Conservation (phyloP, 2,888 invertebrate species). For the Habroteleia sp. region DNA sequence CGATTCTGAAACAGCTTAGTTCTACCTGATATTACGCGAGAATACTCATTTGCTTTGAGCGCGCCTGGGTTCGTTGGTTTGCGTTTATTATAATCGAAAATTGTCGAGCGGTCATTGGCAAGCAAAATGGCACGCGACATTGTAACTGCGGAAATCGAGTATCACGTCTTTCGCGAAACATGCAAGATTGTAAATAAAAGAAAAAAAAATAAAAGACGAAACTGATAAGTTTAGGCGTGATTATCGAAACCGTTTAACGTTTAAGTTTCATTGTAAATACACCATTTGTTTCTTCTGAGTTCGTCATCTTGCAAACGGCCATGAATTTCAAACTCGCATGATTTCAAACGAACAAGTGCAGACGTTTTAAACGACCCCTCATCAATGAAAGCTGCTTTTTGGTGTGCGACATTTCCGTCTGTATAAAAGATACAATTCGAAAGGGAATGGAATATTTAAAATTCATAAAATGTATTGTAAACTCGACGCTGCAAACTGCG, state of each 20-base stretch:
- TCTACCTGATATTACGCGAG: no score
- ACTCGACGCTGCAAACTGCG: no score
- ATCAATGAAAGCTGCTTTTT: constrained; percentile 49
- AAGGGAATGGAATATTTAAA: constrained; percentile 17
- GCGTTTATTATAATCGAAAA: constrained; percentile 56
- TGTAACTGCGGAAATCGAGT: no score
- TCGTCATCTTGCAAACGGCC: no score
- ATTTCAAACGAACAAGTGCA: no score
- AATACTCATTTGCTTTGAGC: no score
- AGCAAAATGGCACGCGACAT: no score
- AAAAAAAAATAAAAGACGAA: no score
- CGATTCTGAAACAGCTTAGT: no score
- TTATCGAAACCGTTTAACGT: constrained; percentile 40
- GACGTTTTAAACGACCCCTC: constrained; percentile 49
- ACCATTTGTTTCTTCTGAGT: constrained; percentile 23
- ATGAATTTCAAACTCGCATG: no score
- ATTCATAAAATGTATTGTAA: constrained; percentile 29
- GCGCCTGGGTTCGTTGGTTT: no score
- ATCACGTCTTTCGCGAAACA: constrained; percentile 32
- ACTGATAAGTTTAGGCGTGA: constrained; percentile 30
- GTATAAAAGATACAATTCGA: constrained; percentile 53
- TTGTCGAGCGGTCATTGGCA: constrained; percentile 11
- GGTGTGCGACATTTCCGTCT: constrained; percentile 48
- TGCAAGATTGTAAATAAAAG: constrained; percentile 54
- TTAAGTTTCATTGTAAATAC: constrained; percentile 39